Percentiles rank a stretch among this genome's conserved stretches.
Evolutionary conservation across 2,113 vertebrate genomes (phyloP).

Genomic region (Microtus pennsylvanicus): DNA sequence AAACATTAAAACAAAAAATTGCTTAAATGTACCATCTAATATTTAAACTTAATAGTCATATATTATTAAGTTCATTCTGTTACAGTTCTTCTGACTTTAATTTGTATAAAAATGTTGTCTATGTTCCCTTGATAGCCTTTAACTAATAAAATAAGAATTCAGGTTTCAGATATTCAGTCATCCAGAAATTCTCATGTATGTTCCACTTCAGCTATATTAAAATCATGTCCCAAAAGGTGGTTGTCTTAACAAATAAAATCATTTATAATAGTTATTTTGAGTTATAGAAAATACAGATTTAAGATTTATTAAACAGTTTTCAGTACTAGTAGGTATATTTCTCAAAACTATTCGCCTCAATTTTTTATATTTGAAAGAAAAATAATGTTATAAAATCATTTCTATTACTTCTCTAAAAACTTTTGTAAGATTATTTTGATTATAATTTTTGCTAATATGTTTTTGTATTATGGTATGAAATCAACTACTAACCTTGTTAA

Average conservation of each 20-base stretch:
- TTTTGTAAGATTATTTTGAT: slow-evolving; percentile 25
- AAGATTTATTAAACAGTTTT: neutral
- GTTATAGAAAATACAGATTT: neutral
- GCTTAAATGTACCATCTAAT: slow-evolving; percentile 52
- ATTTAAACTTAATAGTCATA: slow-evolving; percentile 57
- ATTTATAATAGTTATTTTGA: slow-evolving; percentile 35
- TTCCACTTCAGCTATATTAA: slow-evolving; percentile 50
- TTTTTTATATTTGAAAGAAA: slow-evolving; percentile 25
- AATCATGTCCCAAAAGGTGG: neutral
- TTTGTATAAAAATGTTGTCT: slow-evolving; percentile 52
- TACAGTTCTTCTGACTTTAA: slow-evolving; percentile 52
- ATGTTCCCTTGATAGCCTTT: slow-evolving; percentile 47
- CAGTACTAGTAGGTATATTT: neutral
- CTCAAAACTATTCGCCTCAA: neutral
- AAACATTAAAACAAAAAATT: slow-evolving; percentile 17
- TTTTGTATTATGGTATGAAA: slow-evolving; percentile 51
- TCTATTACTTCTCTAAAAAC: neutral
- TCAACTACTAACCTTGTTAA: neutral
- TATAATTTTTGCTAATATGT: neutral
- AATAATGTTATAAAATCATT: neutral
- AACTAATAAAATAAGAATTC: slow-evolving; percentile 50
- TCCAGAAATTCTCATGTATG: neutral
- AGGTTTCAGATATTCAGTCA: slow-evolving; percentile 56
- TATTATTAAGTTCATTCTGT: slow-evolving; percentile 39
- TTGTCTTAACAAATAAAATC: slow-evolving; percentile 40